Conservation (phyloP, 2,113 vertebrate genomes). For the Boulengeromyrus knoepffleri region DNA sequence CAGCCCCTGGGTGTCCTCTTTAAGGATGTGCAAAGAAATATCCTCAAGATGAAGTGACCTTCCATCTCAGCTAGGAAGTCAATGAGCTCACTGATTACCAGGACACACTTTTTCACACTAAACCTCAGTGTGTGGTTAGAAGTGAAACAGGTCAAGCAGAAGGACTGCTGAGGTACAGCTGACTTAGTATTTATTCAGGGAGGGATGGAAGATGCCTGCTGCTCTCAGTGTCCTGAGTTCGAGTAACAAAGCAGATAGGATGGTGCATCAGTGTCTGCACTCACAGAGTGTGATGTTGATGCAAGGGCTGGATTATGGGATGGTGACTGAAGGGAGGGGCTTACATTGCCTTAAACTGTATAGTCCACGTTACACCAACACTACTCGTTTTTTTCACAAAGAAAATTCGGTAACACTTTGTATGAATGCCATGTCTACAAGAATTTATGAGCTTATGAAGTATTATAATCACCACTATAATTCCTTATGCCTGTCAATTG, state of each 20-base stretch:
- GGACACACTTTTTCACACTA: slow-evolving; percentile 74
- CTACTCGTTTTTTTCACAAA: neutral
- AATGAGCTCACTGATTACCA: slow-evolving; percentile 77
- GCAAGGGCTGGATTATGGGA: neutral
- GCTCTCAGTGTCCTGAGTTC: neutral
- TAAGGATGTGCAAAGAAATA: slow-evolving; percentile 66
- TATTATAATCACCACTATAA: neutral
- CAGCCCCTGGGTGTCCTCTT: slow-evolving; percentile 22
- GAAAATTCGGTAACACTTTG: neutral
- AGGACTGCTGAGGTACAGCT: neutral
- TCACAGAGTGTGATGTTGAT: neutral
- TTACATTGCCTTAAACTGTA: neutral
- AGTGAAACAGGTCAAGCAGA: neutral
- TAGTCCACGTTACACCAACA: neutral
- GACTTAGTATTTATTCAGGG: slow-evolving; percentile 18
- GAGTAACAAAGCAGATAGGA: neutral
- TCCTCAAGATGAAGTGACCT: slow-evolving; percentile 74
- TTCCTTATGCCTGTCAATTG: neutral
- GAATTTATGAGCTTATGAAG: neutral
- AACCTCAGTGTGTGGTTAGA: slow-evolving; percentile 60
- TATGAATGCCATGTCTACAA: neutral
- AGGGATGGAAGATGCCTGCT: neutral
- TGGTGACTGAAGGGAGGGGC: neutral
- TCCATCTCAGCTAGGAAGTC: slow-evolving; percentile 74
- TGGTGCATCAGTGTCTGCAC: neutral